Percentiles rank a stretch among this genome's conserved stretches.
Conservation (phyloP, 2,797 vertebrate genomes). For the Mionectes olivaceus region DNA sequence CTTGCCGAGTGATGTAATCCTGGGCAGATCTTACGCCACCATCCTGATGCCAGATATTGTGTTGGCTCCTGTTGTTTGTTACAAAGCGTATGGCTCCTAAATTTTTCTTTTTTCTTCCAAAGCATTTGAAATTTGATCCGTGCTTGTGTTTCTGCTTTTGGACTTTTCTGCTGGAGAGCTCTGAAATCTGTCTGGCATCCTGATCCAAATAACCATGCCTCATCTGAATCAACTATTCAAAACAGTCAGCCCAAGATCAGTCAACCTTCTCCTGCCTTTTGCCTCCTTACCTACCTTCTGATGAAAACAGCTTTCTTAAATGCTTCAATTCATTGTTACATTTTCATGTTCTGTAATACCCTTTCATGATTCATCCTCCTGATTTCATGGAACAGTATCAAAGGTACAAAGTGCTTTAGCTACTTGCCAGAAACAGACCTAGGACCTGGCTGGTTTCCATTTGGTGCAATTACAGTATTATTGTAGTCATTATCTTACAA, state of each 20-base stretch:
- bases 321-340: neutral
- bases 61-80: neutral
- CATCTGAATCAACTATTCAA: neutral
- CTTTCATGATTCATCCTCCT: conserved; percentile 1
- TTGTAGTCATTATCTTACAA: neutral
- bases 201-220: neutral
- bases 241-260: neutral
- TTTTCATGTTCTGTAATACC: neutral
- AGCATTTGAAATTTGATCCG: neutral
- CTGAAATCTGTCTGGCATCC: neutral
- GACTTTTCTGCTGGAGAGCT: neutral
- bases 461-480: neutral
- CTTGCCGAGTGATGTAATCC: conserved; percentile 39
- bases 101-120: neutral
- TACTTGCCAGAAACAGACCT: neutral
- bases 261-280: neutral
- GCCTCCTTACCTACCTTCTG: neutral
- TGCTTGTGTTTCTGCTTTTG: neutral
- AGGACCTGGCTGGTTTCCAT: neutral
- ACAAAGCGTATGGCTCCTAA: neutral
- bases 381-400: conserved; percentile 7
- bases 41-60: conserved; percentile 38
- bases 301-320: neutral
- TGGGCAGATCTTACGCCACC: neutral
- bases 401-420: neutral